Evolutionary conservation across 2,888 invertebrate species (phyloP).

Genomic region (Drosophila kuntzei): DNA sequence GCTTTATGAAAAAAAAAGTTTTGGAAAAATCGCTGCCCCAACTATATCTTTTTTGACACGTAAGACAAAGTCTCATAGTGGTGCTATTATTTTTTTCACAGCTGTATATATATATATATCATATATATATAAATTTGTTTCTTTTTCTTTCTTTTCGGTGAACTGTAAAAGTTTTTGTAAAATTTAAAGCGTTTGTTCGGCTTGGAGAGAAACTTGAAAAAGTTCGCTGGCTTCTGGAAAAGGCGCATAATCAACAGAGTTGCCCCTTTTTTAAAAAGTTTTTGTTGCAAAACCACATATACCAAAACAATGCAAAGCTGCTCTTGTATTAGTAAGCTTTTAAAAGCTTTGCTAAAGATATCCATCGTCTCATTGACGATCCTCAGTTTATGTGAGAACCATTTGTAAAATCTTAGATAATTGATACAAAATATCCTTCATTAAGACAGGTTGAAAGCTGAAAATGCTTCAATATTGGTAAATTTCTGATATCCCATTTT

Average conservation of each 20-base stretch:
- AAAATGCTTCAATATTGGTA: no score
- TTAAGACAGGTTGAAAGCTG: no score
- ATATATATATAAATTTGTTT: constrained; percentile 10
- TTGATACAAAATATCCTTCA: background rate
- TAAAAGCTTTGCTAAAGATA: background rate
- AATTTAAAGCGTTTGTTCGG: constrained; percentile 57
- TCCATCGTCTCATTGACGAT: background rate
- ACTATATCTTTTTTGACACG: no score
- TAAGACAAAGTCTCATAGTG: no score
- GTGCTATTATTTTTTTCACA: no score
- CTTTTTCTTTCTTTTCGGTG: constrained; percentile 2
- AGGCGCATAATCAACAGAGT: constrained; percentile 25
- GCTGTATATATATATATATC: constrained; percentile 9
- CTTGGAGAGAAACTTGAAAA: constrained; percentile 2
- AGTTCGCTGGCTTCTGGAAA: constrained; percentile 5
- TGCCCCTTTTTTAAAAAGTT: constrained; percentile 13
- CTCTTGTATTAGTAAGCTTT: background rate
- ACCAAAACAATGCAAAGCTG: background rate
- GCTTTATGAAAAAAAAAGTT: no score
- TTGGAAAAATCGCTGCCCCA: no score
- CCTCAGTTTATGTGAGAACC: background rate
- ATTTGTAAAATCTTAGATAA: background rate
- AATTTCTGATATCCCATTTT: no score
- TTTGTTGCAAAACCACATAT: background rate
- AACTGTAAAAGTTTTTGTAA: constrained; percentile 32